These are phyloP conservation scores for Oryzias javanicus DNA, from an alignment of 2,113 vertebrate species.

Conservation along the genomic window DNA sequence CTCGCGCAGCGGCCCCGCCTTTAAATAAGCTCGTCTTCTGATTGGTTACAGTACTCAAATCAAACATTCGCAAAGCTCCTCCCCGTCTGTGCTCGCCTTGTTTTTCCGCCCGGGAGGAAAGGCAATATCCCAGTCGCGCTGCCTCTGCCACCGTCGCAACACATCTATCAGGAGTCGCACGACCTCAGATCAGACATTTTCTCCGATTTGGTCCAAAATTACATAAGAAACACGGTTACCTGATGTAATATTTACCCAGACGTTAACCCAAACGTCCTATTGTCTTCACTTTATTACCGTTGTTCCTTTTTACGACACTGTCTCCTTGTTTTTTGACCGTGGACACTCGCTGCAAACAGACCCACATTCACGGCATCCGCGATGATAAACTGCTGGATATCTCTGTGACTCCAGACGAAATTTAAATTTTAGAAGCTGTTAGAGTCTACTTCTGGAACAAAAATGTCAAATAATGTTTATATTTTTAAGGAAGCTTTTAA, in stretches of 20 bases:
- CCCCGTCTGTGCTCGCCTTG: conserved; percentile 42
- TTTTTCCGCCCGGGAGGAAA: conserved; percentile 72
- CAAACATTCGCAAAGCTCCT: not conserved
- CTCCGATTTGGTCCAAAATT: conserved; percentile 53
- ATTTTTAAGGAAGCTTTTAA: too few relatives aligned
- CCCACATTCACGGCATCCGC: too few relatives aligned
- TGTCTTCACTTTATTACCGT: conserved; percentile 42
- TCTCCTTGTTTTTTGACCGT: conserved; percentile 4
- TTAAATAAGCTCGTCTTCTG: not conserved
- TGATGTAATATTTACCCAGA: conserved; percentile 66
- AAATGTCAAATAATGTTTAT: too few relatives aligned
- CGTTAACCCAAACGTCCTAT: conserved; percentile 29
- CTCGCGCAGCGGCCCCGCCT: conserved; percentile 37
- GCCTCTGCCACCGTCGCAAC: conserved; percentile 36
- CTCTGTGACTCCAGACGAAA: too few relatives aligned
- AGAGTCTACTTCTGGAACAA: too few relatives aligned
- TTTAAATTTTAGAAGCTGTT: too few relatives aligned
- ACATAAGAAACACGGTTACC: conserved; percentile 45
- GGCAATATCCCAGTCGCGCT: conserved; percentile 71
- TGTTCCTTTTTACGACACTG: not conserved
- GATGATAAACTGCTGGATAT: too few relatives aligned
- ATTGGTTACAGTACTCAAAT: conserved; percentile 58
- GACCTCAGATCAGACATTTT: conserved; percentile 65
- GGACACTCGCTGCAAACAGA: too few relatives aligned
- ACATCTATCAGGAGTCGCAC: conserved; percentile 66